A percentile compares a stretch with the other conserved stretches of the same genome.
These are phyloP conservation scores for Micronycteris hirsuta DNA, from an alignment of 2,113 vertebrate genomes.

Conservation along the genomic window DNA sequence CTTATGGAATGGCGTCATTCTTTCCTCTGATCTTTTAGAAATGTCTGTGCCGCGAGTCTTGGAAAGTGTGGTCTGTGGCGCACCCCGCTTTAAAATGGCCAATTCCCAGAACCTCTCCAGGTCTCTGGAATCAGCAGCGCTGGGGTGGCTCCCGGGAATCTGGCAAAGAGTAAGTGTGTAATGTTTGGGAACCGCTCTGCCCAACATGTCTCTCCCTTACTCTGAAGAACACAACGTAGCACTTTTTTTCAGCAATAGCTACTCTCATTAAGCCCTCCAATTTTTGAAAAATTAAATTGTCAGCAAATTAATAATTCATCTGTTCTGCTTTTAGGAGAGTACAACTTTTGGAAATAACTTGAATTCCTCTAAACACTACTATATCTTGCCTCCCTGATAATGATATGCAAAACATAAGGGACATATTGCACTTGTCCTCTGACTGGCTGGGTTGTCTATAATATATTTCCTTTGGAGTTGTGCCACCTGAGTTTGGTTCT, in stretches of 20 bases:
- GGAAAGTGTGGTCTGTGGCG: not conserved
- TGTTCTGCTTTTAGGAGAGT: conserved; percentile 4
- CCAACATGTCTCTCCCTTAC: not conserved
- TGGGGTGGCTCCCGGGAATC: not conserved
- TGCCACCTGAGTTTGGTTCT: not conserved
- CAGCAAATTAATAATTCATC: conserved; percentile 13
- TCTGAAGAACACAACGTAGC: not conserved
- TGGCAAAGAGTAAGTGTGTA: not conserved
- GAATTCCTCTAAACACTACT: not conserved
- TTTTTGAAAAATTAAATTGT: not conserved
- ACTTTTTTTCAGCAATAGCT: not conserved
- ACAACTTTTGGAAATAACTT: conserved; percentile 10
- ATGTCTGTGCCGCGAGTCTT: not conserved
- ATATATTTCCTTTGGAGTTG: not conserved
- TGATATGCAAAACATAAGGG: not conserved
- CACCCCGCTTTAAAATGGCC: not conserved
- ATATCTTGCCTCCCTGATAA: not conserved
- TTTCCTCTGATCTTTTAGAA: conserved; percentile 2
- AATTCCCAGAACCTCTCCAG: not conserved
- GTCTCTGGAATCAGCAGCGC: not conserved
- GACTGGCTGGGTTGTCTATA: not conserved
- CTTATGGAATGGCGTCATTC: not conserved
- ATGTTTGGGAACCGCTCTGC: not conserved
- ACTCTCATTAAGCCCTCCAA: not conserved
- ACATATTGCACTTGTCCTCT: not conserved